Conservation (phyloP, 2,888 invertebrate species). For the Oxystoma pomonae region DNA sequence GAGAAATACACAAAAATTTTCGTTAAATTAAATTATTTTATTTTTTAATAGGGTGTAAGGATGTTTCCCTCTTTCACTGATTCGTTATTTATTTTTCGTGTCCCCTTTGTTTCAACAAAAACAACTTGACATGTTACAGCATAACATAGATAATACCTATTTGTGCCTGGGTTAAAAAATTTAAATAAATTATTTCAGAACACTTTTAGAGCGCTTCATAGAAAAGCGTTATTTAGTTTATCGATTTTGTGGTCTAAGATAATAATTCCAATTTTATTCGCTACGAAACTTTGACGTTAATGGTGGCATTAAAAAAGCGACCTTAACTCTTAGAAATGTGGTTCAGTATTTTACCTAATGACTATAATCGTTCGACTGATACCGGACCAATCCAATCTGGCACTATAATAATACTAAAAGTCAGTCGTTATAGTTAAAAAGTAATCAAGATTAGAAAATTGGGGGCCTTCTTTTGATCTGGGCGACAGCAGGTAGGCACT, state of each 20-base stretch:
- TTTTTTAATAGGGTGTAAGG: no score
- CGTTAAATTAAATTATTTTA: no score
- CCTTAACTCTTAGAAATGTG: slow-evolving; percentile 9
- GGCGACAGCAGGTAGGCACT: background rate
- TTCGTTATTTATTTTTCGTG: no score
- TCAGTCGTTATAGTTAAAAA: slow-evolving; percentile 22
- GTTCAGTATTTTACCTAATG: slow-evolving; percentile 22
- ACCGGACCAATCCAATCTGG: slow-evolving; percentile 21
- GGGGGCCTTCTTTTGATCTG: background rate
- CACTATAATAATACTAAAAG: slow-evolving; percentile 23
- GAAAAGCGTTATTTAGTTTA: no score
- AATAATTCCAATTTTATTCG: background rate
- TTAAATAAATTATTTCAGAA: no score
- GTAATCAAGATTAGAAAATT: slow-evolving; percentile 19
- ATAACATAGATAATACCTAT: no score
- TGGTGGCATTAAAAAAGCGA: background rate
- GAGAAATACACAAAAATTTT: no score
- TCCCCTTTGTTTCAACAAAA: no score
- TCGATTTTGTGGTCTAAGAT: background rate
- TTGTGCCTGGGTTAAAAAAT: no score
- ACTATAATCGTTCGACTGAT: slow-evolving; percentile 22
- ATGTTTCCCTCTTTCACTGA: no score
- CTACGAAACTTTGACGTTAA: background rate
- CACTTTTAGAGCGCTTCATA: no score
- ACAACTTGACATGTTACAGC: no score